Conservation (phyloP, 2,888 invertebrate genomes). For the Lochmaea crataegi region DNA sequence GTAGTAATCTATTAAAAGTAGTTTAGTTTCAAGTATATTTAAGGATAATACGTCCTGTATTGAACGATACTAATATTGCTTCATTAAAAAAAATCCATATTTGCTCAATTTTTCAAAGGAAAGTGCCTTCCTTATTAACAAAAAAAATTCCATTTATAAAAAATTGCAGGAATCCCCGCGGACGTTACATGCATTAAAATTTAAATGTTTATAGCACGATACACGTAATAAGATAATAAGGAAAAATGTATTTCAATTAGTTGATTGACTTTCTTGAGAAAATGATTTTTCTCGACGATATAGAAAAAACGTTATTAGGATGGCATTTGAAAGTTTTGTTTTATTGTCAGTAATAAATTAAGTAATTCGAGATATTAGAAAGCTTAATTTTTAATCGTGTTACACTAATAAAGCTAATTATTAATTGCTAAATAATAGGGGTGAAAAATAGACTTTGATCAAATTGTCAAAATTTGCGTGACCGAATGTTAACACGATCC, state of each 20-base stretch:
- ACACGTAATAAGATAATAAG: slow-evolving; percentile 27
- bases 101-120: neutral
- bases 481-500: neutral
- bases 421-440: too few species aligned
- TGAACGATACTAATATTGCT: neutral
- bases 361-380: too few species aligned
- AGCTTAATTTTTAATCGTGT: too few species aligned
- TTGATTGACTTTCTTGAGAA: slow-evolving; percentile 27
- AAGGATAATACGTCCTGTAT: too few species aligned
- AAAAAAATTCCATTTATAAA: neutral
- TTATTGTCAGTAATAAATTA: neutral
- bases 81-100: neutral
- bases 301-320: neutral
- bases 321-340: neutral
- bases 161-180: slow-evolving; percentile 16
- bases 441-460: too few species aligned
- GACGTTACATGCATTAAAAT: slow-evolving; percentile 4
- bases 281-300: neutral
- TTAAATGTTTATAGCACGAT: slow-evolving; percentile 27
- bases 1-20: too few species aligned
- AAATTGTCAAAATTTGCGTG: neutral
- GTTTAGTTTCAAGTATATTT: too few species aligned
- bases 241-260: slow-evolving; percentile 27
- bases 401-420: neutral
- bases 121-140: neutral